Percentiles rank a stretch among this genome's conserved stretches.
phyloP scores from a whole-genome alignment of 2,888 invertebrate genomes.

The Perdita meconis region DNA sequence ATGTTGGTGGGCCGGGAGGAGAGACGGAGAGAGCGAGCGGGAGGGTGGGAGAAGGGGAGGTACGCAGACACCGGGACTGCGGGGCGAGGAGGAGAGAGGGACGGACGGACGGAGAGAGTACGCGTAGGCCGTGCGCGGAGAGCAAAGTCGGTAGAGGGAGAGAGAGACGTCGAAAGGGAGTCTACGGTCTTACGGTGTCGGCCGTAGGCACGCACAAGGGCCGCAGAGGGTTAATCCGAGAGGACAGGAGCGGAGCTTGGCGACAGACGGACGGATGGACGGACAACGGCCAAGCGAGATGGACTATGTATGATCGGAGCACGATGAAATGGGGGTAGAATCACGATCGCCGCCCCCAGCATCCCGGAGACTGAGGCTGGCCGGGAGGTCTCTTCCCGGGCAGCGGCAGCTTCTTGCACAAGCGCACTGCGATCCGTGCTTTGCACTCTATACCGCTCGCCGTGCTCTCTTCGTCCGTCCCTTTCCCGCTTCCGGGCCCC shows the following conservation, averaged over 20 bases:
- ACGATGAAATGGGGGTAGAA: slow-evolving; percentile 80
- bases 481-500: slow-evolving; percentile 31
- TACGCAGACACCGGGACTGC: slow-evolving; percentile 3
- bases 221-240: slow-evolving; percentile 48
- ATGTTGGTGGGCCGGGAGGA: slow-evolving; percentile 24
- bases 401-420: slow-evolving; percentile 82
- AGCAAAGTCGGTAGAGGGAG: slow-evolving; percentile 21
- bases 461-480: slow-evolving; percentile 41
- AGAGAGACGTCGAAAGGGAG: slow-evolving; percentile 49
- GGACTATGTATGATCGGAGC: slow-evolving; percentile 75
- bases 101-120: background rate
- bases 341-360: slow-evolving; percentile 84
- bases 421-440: slow-evolving; percentile 77
- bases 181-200: slow-evolving; percentile 34
- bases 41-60: slow-evolving; percentile 14
- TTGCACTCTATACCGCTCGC: slow-evolving; percentile 48
- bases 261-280: slow-evolving; percentile 44
- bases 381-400: slow-evolving; percentile 83
- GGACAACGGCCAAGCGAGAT: slow-evolving; percentile 63
- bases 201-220: slow-evolving; percentile 6
- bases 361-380: slow-evolving; percentile 84
- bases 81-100: background rate
- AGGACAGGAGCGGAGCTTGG: slow-evolving; percentile 36
- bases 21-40: slow-evolving; percentile 12
- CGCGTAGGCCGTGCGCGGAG: slow-evolving; percentile 18